Evolutionary conservation across 2,113 vertebrate species (phyloP).

Genomic region (Trematomus loennbergii): DNA sequence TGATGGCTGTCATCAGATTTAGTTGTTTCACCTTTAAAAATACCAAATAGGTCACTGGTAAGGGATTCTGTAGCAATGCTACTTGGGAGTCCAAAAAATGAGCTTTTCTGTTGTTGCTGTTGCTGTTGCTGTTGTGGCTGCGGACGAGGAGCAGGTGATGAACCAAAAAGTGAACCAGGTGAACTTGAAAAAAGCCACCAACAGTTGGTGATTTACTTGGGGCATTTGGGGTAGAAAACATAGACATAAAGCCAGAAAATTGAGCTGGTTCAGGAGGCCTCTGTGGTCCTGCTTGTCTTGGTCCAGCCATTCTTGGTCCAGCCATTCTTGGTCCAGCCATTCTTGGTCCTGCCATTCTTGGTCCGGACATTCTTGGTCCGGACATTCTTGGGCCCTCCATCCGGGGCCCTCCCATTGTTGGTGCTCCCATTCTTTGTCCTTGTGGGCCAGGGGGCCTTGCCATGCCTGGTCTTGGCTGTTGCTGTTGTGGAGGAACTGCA

Average conservation of each 20-base stretch:
- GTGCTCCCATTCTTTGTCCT: conserved; percentile 51
- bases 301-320: conserved; percentile 69
- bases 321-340: conserved; percentile 53
- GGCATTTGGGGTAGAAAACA: conserved; percentile 86
- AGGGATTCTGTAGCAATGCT: conserved; percentile 84
- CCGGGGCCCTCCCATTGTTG: conserved; percentile 43
- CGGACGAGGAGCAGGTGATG: conserved; percentile 60
- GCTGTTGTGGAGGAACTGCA: conserved; percentile 40
- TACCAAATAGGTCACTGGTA: conserved; percentile 88
- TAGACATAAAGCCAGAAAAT: conserved; percentile 94
- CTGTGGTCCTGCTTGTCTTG: conserved; percentile 70
- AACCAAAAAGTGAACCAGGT: conserved; percentile 82
- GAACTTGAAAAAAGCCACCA: conserved; percentile 86
- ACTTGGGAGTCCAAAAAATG: conserved; percentile 87
- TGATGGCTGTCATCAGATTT: conserved; percentile 71
- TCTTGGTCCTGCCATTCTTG: background rate
- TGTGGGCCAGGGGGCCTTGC: conserved; percentile 33
- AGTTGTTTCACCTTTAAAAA: conserved; percentile 85
- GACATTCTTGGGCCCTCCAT: conserved; percentile 41
- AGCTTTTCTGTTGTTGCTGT: conserved; percentile 87
- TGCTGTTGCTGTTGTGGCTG: conserved; percentile 67
- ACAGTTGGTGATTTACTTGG: conserved; percentile 84
- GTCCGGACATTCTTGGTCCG: conserved; percentile 53
- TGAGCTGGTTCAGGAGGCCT: conserved; percentile 83
- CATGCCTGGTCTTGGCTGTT: conserved; percentile 40